Base-by-base conservation (phyloP, 2,888 invertebrate species). In the Muschampia plurimacula region DNA sequence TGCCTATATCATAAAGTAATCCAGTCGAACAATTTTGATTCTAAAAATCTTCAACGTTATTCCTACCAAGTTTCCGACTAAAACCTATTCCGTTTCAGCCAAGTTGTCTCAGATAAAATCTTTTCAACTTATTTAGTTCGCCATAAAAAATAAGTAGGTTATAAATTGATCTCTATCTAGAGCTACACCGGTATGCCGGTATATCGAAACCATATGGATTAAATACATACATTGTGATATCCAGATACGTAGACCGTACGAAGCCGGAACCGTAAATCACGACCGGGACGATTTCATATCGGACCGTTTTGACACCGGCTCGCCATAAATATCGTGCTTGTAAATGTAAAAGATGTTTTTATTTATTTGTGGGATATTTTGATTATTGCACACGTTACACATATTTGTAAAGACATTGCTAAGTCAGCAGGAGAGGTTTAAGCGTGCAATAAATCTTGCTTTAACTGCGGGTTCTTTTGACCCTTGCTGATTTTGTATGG, bases 141-240 rank as follows among this genome's bases (percentile, higher is more conserved):
- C 57, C 65, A 65, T 65, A 41, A 28, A 57, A 57, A 67, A 57
- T 59, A 57, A 28, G 67, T 59, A 59, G 57, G 57, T 41, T 46
- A 46, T 59, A 67, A 67, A 67, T 41, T 15, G 59, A 59, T 59
- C 41, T 59, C 10, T 67, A 59, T 67, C 67, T 28, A 67, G n/a
- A 67, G 44, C 28, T 41, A 67, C 13, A 41, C 36, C 55, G 22
- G 13, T 39, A 8, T 62, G n/a, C 9, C 67, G 44, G n/a, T 57
- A 59, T 67, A 13, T 13, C 59, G 59, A 22, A 67, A 8, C 28
- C 67, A 46, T 59, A 9, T 59, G 28, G 22, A 59, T 67, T 59
- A 67, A 67, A 67, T 59, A n/a, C 44, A 28, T 15, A 67, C 57
- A 22, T 44, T 41, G 57, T n/a, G 66, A 57, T 59, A 67, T 67